Base-by-base conservation (phyloP, 2,797 vertebrate genomes). In the Epinephelus coioides region DNA sequence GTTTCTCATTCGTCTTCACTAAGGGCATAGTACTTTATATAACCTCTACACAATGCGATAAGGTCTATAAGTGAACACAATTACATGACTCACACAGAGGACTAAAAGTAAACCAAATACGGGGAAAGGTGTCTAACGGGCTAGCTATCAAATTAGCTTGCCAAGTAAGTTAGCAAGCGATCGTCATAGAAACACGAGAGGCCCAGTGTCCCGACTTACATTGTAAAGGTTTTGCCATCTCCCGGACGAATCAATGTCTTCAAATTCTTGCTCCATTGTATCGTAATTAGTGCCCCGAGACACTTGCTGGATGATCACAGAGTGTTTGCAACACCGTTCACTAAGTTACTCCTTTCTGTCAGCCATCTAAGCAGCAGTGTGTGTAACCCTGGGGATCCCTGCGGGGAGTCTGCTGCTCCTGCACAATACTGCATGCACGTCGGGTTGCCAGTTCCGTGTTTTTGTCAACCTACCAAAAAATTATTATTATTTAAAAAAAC, bases 191-290 rank as follows among this genome's bases (percentile, higher is more conserved):
- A 93, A 92, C 92, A 90, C 73, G 60, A 80, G 81, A 91, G 90
- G 91, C 91, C 93, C 90, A 55, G 67, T 62, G 86, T 85, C 83
- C 83, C 47, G 70, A 95, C 94, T 96, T 91, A 96, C 95, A 74
- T 95, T 94, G 86, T 97, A 98, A 17, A 97, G 93, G 88, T 96
- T 96, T 81, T 97, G 97, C 98, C 98, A 98, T 88, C 94, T 92
- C 76, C 96, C 97, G 56, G 93, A 92, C 59, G 95, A 95, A 75
- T 98, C 97, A 47, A 97, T 93, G 53, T 97, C 96, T 71, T 97
- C 95, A 85, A 97, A 97, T 88, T 98, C 95, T 86, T 90, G 93
- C 78, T 98, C 96, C 94, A 98, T 94, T 73, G 17, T 69, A 19
- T 76, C 38, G 59, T 57, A n/a, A 18, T 47, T 57, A 49, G 50